Evolutionary conservation across 2,888 invertebrate genomes (phyloP), one percentile per base, ranked within the genome.

Genomic region (Caenorhabditis macrosperma): DNA sequence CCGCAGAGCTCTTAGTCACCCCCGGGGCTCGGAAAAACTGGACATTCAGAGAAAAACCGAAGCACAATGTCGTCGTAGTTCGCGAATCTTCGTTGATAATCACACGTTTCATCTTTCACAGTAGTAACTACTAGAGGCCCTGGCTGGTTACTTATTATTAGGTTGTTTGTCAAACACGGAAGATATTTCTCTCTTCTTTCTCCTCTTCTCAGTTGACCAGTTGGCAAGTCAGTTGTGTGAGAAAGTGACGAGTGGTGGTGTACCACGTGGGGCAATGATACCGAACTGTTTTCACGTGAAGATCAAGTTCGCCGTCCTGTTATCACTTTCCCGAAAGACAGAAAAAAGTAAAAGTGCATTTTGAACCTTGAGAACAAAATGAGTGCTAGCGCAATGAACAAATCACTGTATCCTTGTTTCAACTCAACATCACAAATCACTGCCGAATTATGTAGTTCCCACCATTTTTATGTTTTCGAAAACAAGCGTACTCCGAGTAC

Each of bases 131-230:
- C 48, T 33, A 12, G 46, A 54, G 10, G 17, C 2, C 10, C 9
- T 35, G 33, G 22, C 38, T 41, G 30, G 30, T 20, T 20, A 50
- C 38, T 60, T 69, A 69, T 69, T 60, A 69, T 60, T 60, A 61
- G 69, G 50, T 61, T 69, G 69, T 69, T 69, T 69, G 60, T 69
- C 69, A 20, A 69, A 69, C 57, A 44, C 60, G 69, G 60, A 69
- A 61, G 52, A 48, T 48, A 60, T 52, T 60, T 68, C 57, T 7
- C 24, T 54, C 30, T 54, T 38, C 46, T 48, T 55, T 59, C 30
- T 30, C 48, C 46, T 17, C 24, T 33, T 38, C 12, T 54, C 12
- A 26, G 24, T 2, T 35, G 35, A 48, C 38, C 59, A 38, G 38
- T 59, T 68, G 69, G 59, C 57, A 55, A 60, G 24, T 64, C 50